phyloP scores from a whole-genome alignment of 2,113 vertebrate species.

The Vulpes lagopus region DNA sequence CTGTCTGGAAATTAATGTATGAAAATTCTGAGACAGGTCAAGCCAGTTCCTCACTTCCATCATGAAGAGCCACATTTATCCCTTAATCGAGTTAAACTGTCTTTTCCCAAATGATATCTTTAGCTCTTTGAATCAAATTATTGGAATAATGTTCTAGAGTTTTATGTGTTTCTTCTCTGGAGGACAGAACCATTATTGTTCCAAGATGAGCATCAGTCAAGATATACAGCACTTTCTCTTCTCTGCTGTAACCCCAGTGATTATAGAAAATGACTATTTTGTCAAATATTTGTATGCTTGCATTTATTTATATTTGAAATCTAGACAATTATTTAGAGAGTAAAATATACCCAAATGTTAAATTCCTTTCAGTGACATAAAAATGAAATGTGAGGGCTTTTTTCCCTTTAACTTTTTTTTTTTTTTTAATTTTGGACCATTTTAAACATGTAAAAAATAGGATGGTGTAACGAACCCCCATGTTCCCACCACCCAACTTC shows the following conservation, averaged over 20 bases:
- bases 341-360: slow-evolving; percentile 33
- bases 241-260: neutral
- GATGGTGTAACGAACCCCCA: neutral
- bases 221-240: neutral
- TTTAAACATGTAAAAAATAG: neutral
- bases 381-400: neutral
- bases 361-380: neutral
- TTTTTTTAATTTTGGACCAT: neutral
- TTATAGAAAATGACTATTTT: neutral
- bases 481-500: neutral
- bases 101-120: slow-evolving; percentile 2
- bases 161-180: neutral
- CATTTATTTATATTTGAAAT: slow-evolving; percentile 25
- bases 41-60: neutral
- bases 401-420: neutral
- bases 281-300: neutral
- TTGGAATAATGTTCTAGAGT: slow-evolving; percentile 14
- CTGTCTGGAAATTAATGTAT: slow-evolving; percentile 22
- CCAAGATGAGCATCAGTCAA: neutral
- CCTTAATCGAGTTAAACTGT: slow-evolving; percentile 36
- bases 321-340: neutral
- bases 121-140: slow-evolving; percentile 46
- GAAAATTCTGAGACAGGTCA: slow-evolving; percentile 40
- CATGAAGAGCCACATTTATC: neutral
- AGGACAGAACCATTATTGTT: neutral